Conservation (phyloP, 2,797 vertebrate species). For the Cyprinodon diabolis region DNA sequence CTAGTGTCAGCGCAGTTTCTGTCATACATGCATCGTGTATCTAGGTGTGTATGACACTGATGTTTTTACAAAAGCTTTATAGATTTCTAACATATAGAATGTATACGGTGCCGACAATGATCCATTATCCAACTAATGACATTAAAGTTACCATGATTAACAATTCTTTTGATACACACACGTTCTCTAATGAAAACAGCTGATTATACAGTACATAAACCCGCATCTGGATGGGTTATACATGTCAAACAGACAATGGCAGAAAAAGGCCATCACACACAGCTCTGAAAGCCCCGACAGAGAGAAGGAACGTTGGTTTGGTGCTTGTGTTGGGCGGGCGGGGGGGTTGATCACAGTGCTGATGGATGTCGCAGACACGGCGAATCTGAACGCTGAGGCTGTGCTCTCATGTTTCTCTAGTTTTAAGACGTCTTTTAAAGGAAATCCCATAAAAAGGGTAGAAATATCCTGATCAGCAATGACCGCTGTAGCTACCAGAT, state of each 20-base stretch:
- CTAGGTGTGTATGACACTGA: slow-evolving; percentile 37
- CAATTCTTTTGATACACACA: slow-evolving; percentile 78
- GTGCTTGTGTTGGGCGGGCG: slow-evolving; percentile 7
- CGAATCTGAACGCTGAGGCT: slow-evolving; percentile 10
- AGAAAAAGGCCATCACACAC: slow-evolving; percentile 61
- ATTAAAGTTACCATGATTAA: slow-evolving; percentile 78
- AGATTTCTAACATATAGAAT: slow-evolving; percentile 69
- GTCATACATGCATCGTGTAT: slow-evolving; percentile 37
- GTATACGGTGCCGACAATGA: slow-evolving; percentile 76
- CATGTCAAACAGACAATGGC: slow-evolving; percentile 67
- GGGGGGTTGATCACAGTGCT: slow-evolving; percentile 59
- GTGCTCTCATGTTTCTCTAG: neutral
- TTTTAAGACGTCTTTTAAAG: neutral
- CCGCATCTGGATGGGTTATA: slow-evolving; percentile 66
- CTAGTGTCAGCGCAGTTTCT: slow-evolving; percentile 31
- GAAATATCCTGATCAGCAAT: neutral
- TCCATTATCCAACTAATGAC: slow-evolving; percentile 80
- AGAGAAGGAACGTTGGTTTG: slow-evolving; percentile 22
- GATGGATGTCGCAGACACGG: slow-evolving; percentile 39
- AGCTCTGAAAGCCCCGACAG: slow-evolving; percentile 34
- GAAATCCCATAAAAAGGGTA: slow-evolving; percentile 3
- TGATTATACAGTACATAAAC: slow-evolving; percentile 75
- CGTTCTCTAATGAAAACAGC: slow-evolving; percentile 82
- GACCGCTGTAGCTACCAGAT: no score
- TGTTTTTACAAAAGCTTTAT: slow-evolving; percentile 66